A percentile compares a stretch with the other conserved stretches of the same genome.
These are phyloP conservation scores for Peribatodes rhomboidaria DNA, from an alignment of 2,888 invertebrate species.

Conservation along the genomic window DNA sequence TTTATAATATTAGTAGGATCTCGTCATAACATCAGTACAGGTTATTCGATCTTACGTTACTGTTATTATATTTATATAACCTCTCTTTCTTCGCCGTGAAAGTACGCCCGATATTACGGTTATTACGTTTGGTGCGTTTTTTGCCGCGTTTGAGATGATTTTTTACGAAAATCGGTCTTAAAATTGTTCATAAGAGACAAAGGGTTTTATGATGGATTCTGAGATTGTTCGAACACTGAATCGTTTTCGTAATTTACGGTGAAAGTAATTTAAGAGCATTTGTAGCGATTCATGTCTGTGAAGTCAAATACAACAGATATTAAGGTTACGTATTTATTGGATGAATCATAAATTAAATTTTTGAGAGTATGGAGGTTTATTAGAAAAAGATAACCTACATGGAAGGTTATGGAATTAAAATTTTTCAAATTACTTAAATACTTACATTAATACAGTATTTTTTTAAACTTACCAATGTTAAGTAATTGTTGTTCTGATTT, in stretches of 20 bases:
- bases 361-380: too few relatives aligned
- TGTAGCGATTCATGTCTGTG: not conserved
- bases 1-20: too few relatives aligned
- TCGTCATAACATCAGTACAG: not conserved
- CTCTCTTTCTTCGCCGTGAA: conserved; percentile 49
- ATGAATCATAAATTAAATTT: too few relatives aligned
- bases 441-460: too few relatives aligned
- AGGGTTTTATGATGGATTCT: conserved; percentile 25
- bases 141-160: conserved; percentile 43
- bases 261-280: conserved; percentile 16
- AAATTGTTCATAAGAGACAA: conserved; percentile 32
- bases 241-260: conserved; percentile 19
- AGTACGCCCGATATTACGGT: conserved; percentile 60
- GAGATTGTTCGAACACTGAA: conserved; percentile 30
- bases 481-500: too few relatives aligned
- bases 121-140: conserved; percentile 56
- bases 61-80: conserved; percentile 1
- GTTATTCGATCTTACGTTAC: conserved; percentile 32
- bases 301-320: too few relatives aligned
- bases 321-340: too few relatives aligned
- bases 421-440: too few relatives aligned
- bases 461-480: too few relatives aligned
- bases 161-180: conserved; percentile 53
- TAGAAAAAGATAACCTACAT: too few relatives aligned
- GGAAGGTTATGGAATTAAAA: too few relatives aligned